Percentiles rank a stretch among this genome's conserved stretches.
phyloP scores from a whole-genome alignment of 1,140 invertebrate species.

The Zaprionus lachaisei region DNA sequence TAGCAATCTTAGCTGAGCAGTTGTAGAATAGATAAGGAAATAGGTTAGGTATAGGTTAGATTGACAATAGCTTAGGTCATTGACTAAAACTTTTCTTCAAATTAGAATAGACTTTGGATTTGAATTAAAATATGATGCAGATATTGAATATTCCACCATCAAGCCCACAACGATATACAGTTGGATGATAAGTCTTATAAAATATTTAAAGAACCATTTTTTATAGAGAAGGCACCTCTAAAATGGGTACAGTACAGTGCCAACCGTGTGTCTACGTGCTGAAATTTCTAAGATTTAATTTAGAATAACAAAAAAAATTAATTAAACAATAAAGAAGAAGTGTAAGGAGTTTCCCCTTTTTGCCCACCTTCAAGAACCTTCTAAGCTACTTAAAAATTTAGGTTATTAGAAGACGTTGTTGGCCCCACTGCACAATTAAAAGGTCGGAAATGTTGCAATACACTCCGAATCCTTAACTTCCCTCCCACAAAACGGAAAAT shows the following conservation, averaged over 20 bases:
- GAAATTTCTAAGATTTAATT: background rate
- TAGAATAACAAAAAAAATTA: constrained; percentile 3
- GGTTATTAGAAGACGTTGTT: constrained; percentile 3
- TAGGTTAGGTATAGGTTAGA: background rate
- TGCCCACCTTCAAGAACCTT: background rate
- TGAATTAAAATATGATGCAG: background rate
- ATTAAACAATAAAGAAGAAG: constrained; percentile 5
- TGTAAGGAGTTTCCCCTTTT: background rate
- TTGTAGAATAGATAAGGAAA: background rate
- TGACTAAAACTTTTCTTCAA: background rate
- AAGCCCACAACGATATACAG: background rate
- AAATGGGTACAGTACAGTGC: background rate
- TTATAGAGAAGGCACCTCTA: too few species aligned
- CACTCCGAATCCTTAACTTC: background rate
- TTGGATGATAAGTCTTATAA: background rate
- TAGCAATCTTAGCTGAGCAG: background rate
- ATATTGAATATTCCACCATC: too few species aligned
- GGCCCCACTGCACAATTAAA: constrained; percentile 2
- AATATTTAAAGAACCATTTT: too few species aligned
- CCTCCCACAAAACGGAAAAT: constrained; percentile 15
- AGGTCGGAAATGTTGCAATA: constrained; percentile 5
- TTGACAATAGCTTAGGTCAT: background rate
- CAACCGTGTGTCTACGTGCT: background rate
- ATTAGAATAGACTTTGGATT: background rate
- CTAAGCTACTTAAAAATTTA: constrained; percentile 3